These are phyloP conservation scores for Eupithecia pulchellata DNA, from an alignment of 2,888 invertebrate genomes.

Conservation along the genomic window DNA sequence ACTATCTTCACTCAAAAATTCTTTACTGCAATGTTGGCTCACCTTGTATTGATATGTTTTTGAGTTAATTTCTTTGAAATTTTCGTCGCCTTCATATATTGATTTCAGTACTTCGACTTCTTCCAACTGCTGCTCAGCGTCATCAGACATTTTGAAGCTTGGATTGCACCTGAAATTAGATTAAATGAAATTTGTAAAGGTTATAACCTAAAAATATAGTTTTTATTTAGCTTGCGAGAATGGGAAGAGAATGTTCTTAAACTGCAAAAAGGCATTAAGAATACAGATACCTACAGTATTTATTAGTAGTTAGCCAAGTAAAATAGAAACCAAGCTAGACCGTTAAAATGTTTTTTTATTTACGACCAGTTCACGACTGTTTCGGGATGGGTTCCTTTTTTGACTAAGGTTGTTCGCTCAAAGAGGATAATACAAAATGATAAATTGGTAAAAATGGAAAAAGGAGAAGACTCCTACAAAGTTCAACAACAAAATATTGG, in stretches of 20 bases:
- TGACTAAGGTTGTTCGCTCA: no score
- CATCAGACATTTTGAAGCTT: constrained; percentile 68
- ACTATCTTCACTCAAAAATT: no score
- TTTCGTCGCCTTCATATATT: constrained; percentile 96
- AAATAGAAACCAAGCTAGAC: not conserved
- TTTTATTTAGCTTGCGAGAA: not conserved
- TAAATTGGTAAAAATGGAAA: not conserved
- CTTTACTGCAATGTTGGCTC: not conserved
- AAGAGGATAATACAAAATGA: not conserved
- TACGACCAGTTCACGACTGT: not conserved
- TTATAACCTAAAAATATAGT: constrained; percentile 24
- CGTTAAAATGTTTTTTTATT: not conserved
- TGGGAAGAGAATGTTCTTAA: not conserved
- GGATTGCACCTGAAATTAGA: constrained; percentile 20
- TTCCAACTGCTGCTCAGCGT: constrained; percentile 91
- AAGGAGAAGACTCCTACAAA: not conserved
- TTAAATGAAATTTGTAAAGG: not conserved
- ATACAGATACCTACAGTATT: not conserved
- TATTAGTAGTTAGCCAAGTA: not conserved
- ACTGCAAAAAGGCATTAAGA: not conserved
- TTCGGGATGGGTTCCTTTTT: not conserved
- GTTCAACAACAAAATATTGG: not conserved
- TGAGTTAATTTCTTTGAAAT: constrained; percentile 91
- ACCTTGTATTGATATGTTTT: constrained; percentile 97
- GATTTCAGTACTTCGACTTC: constrained; percentile 96